Evolutionary conservation across 2,797 vertebrate genomes (phyloP).

Genomic region (Lindbergichthys nudifrons): DNA sequence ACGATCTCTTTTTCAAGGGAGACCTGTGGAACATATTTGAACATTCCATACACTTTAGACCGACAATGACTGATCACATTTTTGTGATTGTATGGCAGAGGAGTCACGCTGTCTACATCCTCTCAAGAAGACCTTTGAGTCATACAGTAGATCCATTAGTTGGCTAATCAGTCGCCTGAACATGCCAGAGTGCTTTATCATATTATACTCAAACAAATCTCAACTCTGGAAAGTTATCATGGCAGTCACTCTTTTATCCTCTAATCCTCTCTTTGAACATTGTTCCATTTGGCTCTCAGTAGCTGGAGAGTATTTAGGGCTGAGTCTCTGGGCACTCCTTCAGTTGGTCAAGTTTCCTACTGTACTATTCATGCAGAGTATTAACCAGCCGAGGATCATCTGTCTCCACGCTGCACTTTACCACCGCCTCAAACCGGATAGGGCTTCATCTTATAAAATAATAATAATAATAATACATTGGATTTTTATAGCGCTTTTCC

Average conservation of each 20-base stretch:
- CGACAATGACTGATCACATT: neutral
- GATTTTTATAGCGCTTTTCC: too few relatives aligned
- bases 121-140: neutral
- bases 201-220: neutral
- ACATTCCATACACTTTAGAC: neutral
- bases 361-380: neutral
- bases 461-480: too few relatives aligned
- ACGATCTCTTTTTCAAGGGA: too few relatives aligned
- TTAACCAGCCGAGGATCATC: neutral
- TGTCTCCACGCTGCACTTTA: neutral
- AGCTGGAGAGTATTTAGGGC: neutral
- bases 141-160: neutral
- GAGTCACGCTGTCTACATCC: neutral
- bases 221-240: neutral
- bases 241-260: neutral
- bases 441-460: too few relatives aligned
- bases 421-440: neutral
- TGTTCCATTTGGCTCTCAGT: neutral
- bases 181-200: neutral
- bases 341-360: neutral
- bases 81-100: neutral
- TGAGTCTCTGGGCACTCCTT: neutral
- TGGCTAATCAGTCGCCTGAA: neutral
- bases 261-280: neutral
- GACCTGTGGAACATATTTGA: too few relatives aligned